A percentile compares a stretch with the other conserved stretches of the same genome.
Conservation (phyloP, 1,140 invertebrate genomes). For the Lepidotrigona ventralis region DNA sequence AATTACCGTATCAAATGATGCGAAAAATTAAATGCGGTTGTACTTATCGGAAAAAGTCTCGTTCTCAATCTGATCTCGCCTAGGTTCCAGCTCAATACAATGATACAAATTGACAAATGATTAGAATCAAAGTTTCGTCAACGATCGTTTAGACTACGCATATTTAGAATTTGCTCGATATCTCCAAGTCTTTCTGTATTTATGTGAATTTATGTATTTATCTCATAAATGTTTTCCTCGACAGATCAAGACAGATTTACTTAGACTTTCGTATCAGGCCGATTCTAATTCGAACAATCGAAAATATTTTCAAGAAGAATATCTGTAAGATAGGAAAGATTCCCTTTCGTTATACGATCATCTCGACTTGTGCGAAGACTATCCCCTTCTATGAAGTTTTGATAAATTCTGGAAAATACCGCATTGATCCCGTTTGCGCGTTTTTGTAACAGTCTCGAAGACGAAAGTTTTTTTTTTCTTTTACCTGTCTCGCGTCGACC, state of each 20-base stretch:
- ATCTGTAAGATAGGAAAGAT: background rate
- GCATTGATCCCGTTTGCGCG: conserved; percentile 70
- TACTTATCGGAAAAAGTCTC: conserved; percentile 48
- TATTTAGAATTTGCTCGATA: conserved; percentile 57
- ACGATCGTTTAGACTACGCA: conserved; percentile 51
- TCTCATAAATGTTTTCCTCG: background rate
- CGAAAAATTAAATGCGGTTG: conserved; percentile 53
- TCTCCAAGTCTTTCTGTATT: background rate
- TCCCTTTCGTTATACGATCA: background rate
- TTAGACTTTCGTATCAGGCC: background rate
- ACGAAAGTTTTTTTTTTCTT: conserved; percentile 17
- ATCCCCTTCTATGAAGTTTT: background rate
- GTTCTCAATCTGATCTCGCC: conserved; percentile 33
- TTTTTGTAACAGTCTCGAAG: conserved; percentile 32
- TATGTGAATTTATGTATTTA: background rate
- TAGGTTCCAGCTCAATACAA: conserved; percentile 38
- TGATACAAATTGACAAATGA: conserved; percentile 64
- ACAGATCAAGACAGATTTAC: background rate
- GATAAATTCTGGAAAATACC: conserved; percentile 47
- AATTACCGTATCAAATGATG: conserved; percentile 56
- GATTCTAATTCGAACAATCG: background rate
- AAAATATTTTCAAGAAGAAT: conserved; percentile 15
- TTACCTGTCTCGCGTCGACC: background rate
- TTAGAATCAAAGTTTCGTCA: conserved; percentile 55
- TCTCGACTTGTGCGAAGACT: background rate